These are phyloP conservation scores for Erebia aethiops DNA, from an alignment of 2,888 invertebrate genomes.

Conservation along the genomic window DNA sequence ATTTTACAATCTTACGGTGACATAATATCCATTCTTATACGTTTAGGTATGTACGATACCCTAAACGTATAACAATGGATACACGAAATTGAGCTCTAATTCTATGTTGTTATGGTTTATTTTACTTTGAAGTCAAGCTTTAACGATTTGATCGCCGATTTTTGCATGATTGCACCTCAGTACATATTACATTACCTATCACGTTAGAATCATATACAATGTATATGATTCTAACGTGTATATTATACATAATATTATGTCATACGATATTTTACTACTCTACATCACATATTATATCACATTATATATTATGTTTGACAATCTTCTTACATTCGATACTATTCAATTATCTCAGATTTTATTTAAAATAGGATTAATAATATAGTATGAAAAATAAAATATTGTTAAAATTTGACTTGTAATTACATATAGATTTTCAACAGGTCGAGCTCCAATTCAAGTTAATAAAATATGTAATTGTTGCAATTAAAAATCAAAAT, in stretches of 20 bases:
- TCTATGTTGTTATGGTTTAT: no score
- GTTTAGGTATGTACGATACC: no score
- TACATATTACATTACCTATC: constrained; percentile 14
- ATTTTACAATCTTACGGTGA: no score
- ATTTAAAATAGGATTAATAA: constrained; percentile 78
- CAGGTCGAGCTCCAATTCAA: constrained; percentile 87
- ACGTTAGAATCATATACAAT: constrained; percentile 8
- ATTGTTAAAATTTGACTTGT: constrained; percentile 84
- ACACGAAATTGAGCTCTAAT: no score
- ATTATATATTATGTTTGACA: not conserved
- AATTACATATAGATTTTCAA: constrained; percentile 86
- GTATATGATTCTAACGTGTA: no score
- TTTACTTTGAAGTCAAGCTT: no score
- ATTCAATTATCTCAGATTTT: no score
- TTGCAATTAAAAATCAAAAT: constrained; percentile 83
- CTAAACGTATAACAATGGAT: no score
- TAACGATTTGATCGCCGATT: no score
- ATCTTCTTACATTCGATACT: not conserved
- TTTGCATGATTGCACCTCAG: no score
- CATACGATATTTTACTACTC: not conserved
- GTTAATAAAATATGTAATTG: constrained; percentile 85
- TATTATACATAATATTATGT: not conserved
- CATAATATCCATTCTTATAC: no score
- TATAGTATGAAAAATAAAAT: constrained; percentile 82
- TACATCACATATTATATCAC: not conserved